Percentiles rank a stretch among this genome's conserved stretches.
Conservation (phyloP, 2,797 vertebrate species). For the Dermochelys coriacea region DNA sequence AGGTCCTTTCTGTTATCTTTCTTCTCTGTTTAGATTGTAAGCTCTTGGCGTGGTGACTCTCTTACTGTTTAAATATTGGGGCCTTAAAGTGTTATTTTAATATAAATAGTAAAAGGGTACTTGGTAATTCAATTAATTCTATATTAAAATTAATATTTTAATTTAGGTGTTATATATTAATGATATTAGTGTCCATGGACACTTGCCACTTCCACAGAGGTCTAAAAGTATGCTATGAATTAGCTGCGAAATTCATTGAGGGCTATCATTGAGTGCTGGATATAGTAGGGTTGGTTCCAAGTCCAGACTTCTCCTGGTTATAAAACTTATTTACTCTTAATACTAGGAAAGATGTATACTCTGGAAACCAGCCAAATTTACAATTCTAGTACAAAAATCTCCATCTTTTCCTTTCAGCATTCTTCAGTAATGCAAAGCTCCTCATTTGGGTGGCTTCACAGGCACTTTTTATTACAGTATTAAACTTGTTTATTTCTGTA, state of each 20-base stretch:
- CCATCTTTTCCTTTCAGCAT: neutral
- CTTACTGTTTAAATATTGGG: neutral
- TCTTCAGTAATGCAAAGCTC: neutral
- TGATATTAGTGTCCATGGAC: neutral
- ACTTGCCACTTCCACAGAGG: neutral
- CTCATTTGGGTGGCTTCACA: neutral
- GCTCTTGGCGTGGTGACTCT: neutral
- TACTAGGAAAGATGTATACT: neutral
- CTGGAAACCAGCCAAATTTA: neutral
- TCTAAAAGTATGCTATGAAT: neutral
- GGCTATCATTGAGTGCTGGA: neutral
- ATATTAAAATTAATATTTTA: neutral
- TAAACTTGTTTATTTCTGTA: neutral
- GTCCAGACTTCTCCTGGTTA: neutral
- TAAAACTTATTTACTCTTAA: neutral
- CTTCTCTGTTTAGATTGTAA: neutral
- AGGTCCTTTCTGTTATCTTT: neutral
- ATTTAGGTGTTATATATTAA: neutral
- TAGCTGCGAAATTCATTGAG: neutral
- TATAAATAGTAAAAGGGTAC: neutral
- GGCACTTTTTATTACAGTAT: neutral
- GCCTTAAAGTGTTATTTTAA: neutral
- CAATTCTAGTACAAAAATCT: neutral
- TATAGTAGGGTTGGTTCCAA: neutral
- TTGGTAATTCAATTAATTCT: neutral